These are phyloP conservation scores for Hedychridium roseum DNA, from an alignment of 2,888 invertebrate genomes.

Conservation along the genomic window DNA sequence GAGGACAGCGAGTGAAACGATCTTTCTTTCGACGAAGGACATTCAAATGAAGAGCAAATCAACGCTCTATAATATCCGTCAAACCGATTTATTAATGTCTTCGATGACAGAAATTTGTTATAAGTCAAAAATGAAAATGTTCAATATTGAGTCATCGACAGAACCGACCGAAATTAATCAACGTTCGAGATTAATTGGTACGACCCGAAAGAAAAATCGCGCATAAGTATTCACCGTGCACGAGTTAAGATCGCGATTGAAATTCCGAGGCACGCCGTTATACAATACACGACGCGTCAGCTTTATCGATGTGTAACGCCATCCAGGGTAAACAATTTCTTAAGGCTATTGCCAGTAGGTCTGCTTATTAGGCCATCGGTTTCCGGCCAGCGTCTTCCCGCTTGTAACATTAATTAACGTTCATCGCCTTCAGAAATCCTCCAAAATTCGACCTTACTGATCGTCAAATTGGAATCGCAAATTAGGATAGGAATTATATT, in stretches of 20 bases:
- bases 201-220: conserved; percentile 9
- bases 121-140: no score
- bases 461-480: conserved; percentile 13
- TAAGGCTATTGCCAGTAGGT: conserved; percentile 19
- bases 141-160: no score
- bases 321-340: conserved; percentile 23
- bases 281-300: conserved; percentile 30
- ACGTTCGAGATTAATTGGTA: no score
- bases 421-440: conserved; percentile 9
- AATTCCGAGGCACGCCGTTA: conserved; percentile 31
- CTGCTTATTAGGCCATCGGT: conserved; percentile 30
- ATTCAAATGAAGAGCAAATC: no score
- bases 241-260: conserved; percentile 7
- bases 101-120: no score
- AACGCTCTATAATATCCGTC: no score
- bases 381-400: conserved; percentile 33
- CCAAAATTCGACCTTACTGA: conserved; percentile 7
- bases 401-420: conserved; percentile 17
- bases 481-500: conserved; percentile 1
- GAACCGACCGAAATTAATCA: no score
- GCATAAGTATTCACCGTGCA: conserved; percentile 23
- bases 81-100: no score
- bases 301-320: conserved; percentile 29
- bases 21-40: no score
- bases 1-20: conserved; percentile 6